phyloP scores from a whole-genome alignment of 2,888 invertebrate species.

The Elgonia sp. region DNA sequence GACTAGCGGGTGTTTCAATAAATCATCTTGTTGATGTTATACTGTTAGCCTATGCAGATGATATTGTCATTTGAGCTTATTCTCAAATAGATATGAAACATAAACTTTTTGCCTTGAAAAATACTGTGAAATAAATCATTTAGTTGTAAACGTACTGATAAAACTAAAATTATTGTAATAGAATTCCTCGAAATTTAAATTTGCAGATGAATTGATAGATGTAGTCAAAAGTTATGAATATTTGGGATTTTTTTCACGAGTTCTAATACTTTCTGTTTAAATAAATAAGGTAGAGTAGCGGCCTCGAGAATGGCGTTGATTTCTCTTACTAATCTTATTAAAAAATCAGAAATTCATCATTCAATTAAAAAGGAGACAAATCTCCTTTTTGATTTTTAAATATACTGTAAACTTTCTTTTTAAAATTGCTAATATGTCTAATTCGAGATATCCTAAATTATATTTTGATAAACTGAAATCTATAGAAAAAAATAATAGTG shows the following conservation, averaged over 20 bases:
- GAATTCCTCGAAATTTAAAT: too few species aligned
- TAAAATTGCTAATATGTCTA: background rate
- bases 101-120: background rate
- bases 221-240: too few species aligned
- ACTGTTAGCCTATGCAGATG: too few species aligned
- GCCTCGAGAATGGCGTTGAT: too few species aligned
- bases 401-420: background rate
- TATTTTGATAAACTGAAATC: background rate
- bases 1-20: too few species aligned
- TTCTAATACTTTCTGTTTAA: too few species aligned
- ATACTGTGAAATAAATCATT: background rate
- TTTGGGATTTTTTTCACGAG: too few species aligned
- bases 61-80: too few species aligned
- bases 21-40: too few species aligned
- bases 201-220: too few species aligned
- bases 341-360: background rate
- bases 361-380: background rate
- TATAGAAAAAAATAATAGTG: background rate
- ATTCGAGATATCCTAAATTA: background rate
- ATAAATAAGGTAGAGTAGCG: too few species aligned
- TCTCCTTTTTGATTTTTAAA: background rate
- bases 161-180: background rate
- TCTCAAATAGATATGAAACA: too few species aligned
- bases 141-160: background rate
- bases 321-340: background rate